A percentile compares a stretch with the other conserved stretches of the same genome.
phyloP scores from a whole-genome alignment of 1,140 invertebrate genomes.

The Drosophila baimaii region DNA sequence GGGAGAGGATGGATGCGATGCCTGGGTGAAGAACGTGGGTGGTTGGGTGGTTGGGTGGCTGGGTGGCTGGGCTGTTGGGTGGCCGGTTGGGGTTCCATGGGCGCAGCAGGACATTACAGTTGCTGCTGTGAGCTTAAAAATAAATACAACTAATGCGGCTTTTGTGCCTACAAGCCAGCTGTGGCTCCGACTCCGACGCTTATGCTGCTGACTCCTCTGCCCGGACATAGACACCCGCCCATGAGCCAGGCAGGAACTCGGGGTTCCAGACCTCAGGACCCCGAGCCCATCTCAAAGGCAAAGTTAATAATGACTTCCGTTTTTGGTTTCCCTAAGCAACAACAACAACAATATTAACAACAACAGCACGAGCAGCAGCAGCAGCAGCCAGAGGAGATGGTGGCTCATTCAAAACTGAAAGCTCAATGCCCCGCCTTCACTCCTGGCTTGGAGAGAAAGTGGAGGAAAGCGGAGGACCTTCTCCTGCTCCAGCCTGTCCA shows the following conservation, averaged over 20 bases:
- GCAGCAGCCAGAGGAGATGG: conserved; percentile 10
- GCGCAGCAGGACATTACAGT: conserved; percentile 58
- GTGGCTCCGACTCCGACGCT: conserved; percentile 62
- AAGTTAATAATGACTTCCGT: conserved; percentile 83
- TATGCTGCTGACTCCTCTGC: conserved; percentile 57
- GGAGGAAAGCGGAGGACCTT: conserved; percentile 17
- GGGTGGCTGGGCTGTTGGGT: neutral
- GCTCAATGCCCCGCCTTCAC: conserved; percentile 25
- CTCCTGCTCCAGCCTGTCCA: conserved; percentile 50
- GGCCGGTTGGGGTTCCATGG: conserved; percentile 16
- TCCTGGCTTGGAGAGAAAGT: conserved; percentile 12
- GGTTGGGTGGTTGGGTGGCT: neutral
- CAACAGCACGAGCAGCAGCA: conserved; percentile 36
- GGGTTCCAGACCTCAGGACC: conserved; percentile 12
- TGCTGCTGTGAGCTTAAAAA: conserved; percentile 81
- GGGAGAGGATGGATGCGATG: conserved; percentile 13
- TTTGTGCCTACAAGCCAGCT: conserved; percentile 83
- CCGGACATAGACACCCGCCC: conserved; percentile 58
- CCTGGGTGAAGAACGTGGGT: conserved; percentile 9
- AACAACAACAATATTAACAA: conserved; percentile 47
- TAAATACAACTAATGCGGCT: conserved; percentile 83
- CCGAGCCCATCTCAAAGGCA: conserved; percentile 66
- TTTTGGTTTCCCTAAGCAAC: conserved; percentile 81
- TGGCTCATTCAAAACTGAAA: conserved; percentile 63
- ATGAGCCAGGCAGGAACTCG: conserved; percentile 22